These are phyloP conservation scores for Poecilia picta DNA, from an alignment of 2,797 vertebrate genomes.

Conservation along the genomic window DNA sequence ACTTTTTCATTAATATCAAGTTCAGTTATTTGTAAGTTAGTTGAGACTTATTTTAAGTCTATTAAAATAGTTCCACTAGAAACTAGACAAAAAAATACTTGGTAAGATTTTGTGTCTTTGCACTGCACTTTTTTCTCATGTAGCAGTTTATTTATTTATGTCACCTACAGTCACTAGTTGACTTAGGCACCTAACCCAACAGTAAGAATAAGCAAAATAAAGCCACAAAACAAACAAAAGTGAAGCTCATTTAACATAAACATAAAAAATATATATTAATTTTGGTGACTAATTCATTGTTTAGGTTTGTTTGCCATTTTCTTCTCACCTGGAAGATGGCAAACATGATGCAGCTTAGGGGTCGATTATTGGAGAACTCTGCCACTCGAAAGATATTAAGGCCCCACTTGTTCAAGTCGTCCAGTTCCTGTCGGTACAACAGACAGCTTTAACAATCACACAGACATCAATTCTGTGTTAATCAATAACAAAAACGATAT, in stretches of 20 bases:
- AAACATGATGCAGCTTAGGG: conserved; percentile 93
- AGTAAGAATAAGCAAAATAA: background rate
- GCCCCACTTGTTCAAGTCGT: conserved; percentile 95
- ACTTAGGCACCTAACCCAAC: background rate
- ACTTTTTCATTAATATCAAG: too few relatives aligned
- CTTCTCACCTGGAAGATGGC: conserved; percentile 89
- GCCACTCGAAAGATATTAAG: conserved; percentile 95
- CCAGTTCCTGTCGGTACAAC: conserved; percentile 84
- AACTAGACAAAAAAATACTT: too few relatives aligned
- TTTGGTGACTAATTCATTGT: background rate
- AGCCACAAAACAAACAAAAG: background rate
- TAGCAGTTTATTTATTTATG: background rate
- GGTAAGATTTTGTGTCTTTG: too few relatives aligned
- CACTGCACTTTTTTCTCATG: background rate
- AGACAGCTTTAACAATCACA: conserved; percentile 3
- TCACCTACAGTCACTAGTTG: background rate
- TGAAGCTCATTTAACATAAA: background rate
- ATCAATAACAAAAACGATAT: background rate
- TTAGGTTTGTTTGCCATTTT: background rate
- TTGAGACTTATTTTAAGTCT: background rate
- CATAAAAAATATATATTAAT: background rate
- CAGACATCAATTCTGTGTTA: background rate
- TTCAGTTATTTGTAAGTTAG: too few relatives aligned
- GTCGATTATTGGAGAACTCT: conserved; percentile 90
- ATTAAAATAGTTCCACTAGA: too few relatives aligned